Conservation (phyloP, 2,888 invertebrate genomes). For the Nemoura dubitans region DNA sequence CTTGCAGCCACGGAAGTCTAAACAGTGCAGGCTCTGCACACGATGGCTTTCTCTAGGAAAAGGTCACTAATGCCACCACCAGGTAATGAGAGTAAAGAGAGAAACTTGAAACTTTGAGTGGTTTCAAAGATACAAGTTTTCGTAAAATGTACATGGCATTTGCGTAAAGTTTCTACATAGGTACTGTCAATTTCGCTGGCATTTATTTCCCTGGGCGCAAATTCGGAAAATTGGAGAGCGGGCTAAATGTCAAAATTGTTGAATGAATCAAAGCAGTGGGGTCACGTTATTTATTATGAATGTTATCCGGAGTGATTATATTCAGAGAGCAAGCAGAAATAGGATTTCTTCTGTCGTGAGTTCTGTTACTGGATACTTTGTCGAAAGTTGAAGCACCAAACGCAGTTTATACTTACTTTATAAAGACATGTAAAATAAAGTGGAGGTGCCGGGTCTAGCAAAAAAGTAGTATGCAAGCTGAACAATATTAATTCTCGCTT, state of each 20-base stretch:
- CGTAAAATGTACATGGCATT: background rate
- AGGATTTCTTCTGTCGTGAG: too few relatives aligned
- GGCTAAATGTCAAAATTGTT: background rate
- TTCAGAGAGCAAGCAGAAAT: too few relatives aligned
- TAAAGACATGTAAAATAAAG: too few relatives aligned
- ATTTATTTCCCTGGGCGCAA: background rate
- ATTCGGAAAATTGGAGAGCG: background rate
- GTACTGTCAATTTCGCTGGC: background rate
- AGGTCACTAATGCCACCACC: background rate
- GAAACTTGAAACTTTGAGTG: constrained; percentile 12
- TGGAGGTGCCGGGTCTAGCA: background rate
- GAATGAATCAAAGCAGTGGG: background rate
- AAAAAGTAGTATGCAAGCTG: background rate
- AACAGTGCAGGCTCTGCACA: background rate
- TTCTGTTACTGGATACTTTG: too few relatives aligned
- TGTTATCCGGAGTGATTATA: background rate
- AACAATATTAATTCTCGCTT: background rate
- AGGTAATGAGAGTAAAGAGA: background rate
- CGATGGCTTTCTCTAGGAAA: background rate
- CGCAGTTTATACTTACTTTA: too few relatives aligned
- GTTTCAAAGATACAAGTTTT: background rate
- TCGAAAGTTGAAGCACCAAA: too few relatives aligned
- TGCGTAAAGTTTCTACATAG: background rate
- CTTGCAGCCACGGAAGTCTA: background rate
- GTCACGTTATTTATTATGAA: too few relatives aligned